Conservation (phyloP, 2,797 vertebrate genomes). For the Enteromius unitaeniatus region DNA sequence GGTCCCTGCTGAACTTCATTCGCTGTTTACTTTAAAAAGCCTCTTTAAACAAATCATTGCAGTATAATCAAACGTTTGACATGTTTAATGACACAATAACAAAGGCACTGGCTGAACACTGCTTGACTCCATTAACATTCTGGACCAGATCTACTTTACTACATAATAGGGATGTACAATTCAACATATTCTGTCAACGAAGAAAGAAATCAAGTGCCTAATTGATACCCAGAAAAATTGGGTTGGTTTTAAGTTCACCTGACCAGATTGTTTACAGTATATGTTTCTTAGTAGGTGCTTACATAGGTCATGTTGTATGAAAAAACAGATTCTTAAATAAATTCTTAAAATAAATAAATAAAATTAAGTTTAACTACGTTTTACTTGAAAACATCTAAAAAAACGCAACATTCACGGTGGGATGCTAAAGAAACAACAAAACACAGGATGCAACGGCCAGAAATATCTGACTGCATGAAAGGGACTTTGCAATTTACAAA, state of each 20-base stretch:
- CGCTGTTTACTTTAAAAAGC: constrained; percentile 6
- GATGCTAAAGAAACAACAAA: background rate
- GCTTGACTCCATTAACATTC: constrained; percentile 8
- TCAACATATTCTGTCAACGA: background rate
- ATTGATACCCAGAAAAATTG: background rate
- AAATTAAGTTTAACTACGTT: background rate
- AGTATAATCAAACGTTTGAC: constrained; percentile 28
- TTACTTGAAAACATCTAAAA: background rate
- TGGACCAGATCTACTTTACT: constrained; percentile 14
- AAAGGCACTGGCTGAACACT: constrained; percentile 27
- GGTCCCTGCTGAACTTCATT: background rate
- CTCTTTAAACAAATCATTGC: constrained; percentile 25
- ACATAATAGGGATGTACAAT: background rate
- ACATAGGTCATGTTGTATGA: background rate
- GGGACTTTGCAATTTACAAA: background rate
- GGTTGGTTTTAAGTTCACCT: background rate
- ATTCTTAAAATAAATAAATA: background rate
- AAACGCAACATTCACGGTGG: background rate
- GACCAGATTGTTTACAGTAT: background rate
- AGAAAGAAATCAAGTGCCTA: background rate
- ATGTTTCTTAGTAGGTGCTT: background rate
- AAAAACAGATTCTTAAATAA: background rate
- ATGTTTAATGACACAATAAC: constrained; percentile 26
- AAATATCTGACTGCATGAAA: background rate
- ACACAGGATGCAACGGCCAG: background rate